A percentile compares a stretch with the other conserved stretches of the same genome.
Conservation (phyloP, 2,113 vertebrate genomes). For the Camelus bactrianus region DNA sequence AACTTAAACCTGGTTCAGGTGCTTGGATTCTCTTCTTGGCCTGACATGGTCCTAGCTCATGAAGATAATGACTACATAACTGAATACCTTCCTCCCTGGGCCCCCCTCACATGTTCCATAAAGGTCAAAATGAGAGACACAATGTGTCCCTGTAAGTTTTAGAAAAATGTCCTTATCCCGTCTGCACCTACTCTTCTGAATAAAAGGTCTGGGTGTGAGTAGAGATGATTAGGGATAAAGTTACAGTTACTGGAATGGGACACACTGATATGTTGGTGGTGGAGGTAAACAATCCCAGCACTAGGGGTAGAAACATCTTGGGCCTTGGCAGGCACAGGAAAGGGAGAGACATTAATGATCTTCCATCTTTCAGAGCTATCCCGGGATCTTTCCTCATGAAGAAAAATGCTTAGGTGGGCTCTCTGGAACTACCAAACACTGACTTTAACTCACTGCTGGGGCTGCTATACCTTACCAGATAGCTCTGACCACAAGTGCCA, state of each 20-base stretch:
- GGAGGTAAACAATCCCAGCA: background rate
- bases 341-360: background rate
- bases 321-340: background rate
- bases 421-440: background rate
- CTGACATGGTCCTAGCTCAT: background rate
- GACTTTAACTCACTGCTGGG: background rate
- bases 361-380: background rate
- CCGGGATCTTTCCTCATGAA: background rate
- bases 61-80: background rate
- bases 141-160: background rate
- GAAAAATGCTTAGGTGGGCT: background rate
- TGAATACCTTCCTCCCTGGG: background rate
- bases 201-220: background rate
- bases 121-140: background rate
- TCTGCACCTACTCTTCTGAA: background rate
- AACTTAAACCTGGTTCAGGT: constrained; percentile 17
- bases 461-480: background rate
- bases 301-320: background rate
- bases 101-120: background rate
- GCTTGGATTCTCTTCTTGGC: constrained; percentile 3
- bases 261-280: background rate
- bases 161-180: background rate
- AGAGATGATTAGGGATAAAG: background rate
- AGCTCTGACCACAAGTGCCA: background rate
- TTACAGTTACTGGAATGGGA: background rate